These are phyloP conservation scores for Campopleginae sp. DNA, from an alignment of 2,888 invertebrate genomes.

Conservation along the genomic window DNA sequence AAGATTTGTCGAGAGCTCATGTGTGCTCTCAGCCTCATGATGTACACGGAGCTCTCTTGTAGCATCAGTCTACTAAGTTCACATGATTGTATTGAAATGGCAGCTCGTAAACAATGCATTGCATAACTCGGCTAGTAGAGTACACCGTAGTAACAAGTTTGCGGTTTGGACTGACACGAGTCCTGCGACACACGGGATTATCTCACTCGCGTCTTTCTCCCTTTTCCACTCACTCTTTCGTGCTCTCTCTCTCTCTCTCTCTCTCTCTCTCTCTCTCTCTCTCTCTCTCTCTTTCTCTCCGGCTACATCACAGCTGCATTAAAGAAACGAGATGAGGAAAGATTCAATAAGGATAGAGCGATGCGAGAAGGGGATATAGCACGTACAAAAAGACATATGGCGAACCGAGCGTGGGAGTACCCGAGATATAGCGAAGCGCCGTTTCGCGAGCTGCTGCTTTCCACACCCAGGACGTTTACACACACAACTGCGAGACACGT, in stretches of 20 bases:
- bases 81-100: conserved; percentile 82
- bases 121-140: conserved; percentile 74
- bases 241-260: background rate
- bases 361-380: conserved; percentile 22
- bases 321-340: conserved; percentile 6
- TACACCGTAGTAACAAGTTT: conserved; percentile 57
- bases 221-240: background rate
- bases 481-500: background rate
- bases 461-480: conserved; percentile 63
- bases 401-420: conserved; percentile 55
- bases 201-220: conserved; percentile 8
- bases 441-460: conserved; percentile 53
- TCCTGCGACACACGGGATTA: conserved; percentile 64
- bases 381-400: conserved; percentile 42
- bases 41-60: conserved; percentile 12
- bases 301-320: background rate
- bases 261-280: background rate
- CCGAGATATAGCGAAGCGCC: conserved; percentile 38
- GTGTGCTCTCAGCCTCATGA: conserved; percentile 18
- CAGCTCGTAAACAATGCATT: conserved; percentile 81
- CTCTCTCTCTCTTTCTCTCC: background rate
- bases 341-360: background rate
- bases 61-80: conserved; percentile 68
- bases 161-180: conserved; percentile 74
- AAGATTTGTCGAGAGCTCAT: conserved; percentile 7